Evolutionary conservation across 1,140 invertebrate species (phyloP).

Genomic region (Chironomus tepperi): DNA sequence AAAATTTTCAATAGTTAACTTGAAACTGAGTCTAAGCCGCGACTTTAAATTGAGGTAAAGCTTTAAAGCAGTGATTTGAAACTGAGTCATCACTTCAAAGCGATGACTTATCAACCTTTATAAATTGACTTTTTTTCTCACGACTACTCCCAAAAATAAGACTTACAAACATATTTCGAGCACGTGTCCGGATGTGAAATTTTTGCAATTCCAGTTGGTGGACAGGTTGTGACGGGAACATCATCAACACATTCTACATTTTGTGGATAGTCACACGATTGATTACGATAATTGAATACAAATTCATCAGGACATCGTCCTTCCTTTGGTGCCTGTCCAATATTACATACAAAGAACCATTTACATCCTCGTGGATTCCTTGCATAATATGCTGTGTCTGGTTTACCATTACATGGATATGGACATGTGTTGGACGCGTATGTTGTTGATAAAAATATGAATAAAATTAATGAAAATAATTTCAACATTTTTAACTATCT

Average conservation of each 20-base stretch:
- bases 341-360: not conserved
- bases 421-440: not conserved
- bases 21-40: no score
- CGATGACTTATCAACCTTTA: not conserved
- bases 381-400: not conserved
- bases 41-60: not conserved
- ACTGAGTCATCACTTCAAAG: not conserved
- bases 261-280: not conserved
- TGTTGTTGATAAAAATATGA: not conserved
- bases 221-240: not conserved
- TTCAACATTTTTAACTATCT: not conserved
- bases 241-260: not conserved
- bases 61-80: not conserved
- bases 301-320: not conserved
- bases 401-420: not conserved
- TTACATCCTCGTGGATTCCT: not conserved
- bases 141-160: no score
- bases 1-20: no score
- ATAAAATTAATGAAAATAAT: not conserved
- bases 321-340: not conserved
- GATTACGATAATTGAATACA: not conserved
- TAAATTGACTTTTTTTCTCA: not conserved
- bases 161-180: not conserved
- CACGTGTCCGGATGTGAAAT: not conserved
- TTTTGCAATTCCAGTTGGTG: not conserved